These are phyloP conservation scores for Agonum fuliginosum DNA, from an alignment of 2,888 invertebrate genomes.

Conservation along the genomic window DNA sequence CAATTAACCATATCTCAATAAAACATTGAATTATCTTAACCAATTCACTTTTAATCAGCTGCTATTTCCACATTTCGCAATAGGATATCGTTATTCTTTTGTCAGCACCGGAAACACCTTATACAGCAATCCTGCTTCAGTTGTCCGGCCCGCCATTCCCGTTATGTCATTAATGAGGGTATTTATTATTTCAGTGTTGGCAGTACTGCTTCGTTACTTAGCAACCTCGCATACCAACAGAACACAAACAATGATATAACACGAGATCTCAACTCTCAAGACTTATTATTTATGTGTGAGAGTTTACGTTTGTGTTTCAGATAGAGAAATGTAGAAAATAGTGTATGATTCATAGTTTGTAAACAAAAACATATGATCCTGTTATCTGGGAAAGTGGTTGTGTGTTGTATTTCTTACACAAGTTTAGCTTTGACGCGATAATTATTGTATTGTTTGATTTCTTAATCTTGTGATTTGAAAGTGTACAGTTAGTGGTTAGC, in stretches of 20 bases:
- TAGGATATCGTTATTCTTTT: slow-evolving; percentile 43
- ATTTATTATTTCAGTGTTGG: slow-evolving; percentile 51
- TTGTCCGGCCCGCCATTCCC: slow-evolving; percentile 25
- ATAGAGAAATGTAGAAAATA: not conserved
- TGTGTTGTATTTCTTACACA: not conserved
- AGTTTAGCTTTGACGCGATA: not conserved
- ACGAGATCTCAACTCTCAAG: not conserved
- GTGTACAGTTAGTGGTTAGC: too few relatives aligned
- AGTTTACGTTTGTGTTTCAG: not conserved
- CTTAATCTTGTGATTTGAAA: not conserved
- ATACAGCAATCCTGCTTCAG: not conserved
- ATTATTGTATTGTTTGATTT: not conserved
- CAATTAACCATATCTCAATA: slow-evolving; percentile 3
- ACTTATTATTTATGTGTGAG: slow-evolving; percentile 14
- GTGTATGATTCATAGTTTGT: not conserved
- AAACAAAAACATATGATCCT: slow-evolving; percentile 9
- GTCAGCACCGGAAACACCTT: slow-evolving; percentile 28
- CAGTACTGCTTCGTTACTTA: slow-evolving; percentile 26
- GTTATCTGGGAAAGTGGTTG: not conserved
- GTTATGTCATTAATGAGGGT: slow-evolving; percentile 53
- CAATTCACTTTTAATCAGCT: slow-evolving; percentile 47
- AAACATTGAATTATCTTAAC: slow-evolving; percentile 13
- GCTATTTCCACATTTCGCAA: slow-evolving; percentile 12
- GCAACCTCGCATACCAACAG: slow-evolving; percentile 20
- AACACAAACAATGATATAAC: slow-evolving; percentile 34